Evolutionary conservation across 1,140 invertebrate species (phyloP), one percentile per base, ranked within the genome.

Genomic region (Bicyclus anynana): DNA sequence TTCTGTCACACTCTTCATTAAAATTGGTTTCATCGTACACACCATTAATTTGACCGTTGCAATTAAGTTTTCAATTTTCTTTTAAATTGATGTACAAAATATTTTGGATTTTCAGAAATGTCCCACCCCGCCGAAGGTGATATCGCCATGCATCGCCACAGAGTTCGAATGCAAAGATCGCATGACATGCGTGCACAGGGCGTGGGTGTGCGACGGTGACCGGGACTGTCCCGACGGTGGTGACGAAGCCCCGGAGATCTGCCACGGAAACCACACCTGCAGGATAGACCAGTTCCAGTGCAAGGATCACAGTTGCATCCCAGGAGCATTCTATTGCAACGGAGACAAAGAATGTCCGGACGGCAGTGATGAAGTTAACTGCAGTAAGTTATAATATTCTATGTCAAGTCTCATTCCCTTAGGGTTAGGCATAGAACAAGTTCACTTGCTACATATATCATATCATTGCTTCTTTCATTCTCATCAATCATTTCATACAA

Each of bases 101-200:
- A 10, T 23, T 23, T 29, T 13, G 21, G 35, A 52, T 80, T 88
- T n/a, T 4, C 72, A 93, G 93, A 87, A 89, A 48, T 93, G 93
- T 69, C 67, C 88, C 0, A 88, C 90, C 59, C 76, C 87, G 14
- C 87, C 90, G 33, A 81, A 87, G 61, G 59, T 74, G 9, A 69
- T 90, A 14, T 90, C 92, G 54, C 90, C 93, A 58, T 94, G 94
- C 72, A 84, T 90, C 62, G 87, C 86, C 4, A 91, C 89, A 18
- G 95, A 98, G 70, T 98, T 97, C 76, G 92, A 95, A 62, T 99
- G 97, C 82, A 92, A 91, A 6, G 96, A 97, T 82, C 91, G 91
- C 27, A 90, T 96, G 40, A 96, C 96, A 21, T 98, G 97, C 83
- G 94, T 98, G 26, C 94, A 96, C 71, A 92, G 92, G 51, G 93